phyloP scores from a whole-genome alignment of 30 jellyfish, hydroid and myxozoan species.

The Hydractinia symbiolongicarpus region DNA sequence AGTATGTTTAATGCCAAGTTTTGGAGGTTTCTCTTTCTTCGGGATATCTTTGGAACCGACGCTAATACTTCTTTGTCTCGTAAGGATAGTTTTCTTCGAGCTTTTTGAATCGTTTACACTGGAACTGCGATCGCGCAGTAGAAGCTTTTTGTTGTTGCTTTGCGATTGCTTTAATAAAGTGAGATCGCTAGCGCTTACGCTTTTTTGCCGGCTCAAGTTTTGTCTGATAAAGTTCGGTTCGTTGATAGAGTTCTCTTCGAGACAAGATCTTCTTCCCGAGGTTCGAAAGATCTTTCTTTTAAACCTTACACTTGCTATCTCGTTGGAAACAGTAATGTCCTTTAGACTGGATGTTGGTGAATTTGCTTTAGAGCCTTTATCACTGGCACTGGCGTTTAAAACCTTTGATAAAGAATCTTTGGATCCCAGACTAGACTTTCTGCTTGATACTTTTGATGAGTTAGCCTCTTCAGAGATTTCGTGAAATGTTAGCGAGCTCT shows the following conservation, averaged over 20 bases:
- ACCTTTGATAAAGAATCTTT: background rate
- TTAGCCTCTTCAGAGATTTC: background rate
- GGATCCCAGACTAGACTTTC: background rate
- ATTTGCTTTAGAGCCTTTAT: constrained; percentile 10
- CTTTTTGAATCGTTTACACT: background rate
- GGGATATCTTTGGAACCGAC: background rate
- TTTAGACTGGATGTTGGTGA: background rate
- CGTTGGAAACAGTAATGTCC: background rate
- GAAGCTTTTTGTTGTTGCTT: background rate
- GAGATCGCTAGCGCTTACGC: constrained; percentile 31
- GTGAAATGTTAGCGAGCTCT: background rate
- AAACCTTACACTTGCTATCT: background rate
- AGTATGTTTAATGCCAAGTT: constrained; percentile 31
- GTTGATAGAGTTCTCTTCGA: background rate
- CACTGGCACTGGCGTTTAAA: background rate
- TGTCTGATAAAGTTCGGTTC: background rate
- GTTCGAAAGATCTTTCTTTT: background rate
- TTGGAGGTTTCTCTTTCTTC: constrained; percentile 4
- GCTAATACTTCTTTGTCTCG: background rate
- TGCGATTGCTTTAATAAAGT: background rate
- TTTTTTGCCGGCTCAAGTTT: background rate
- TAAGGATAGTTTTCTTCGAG: background rate
- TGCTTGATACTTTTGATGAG: background rate
- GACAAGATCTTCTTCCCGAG: background rate
- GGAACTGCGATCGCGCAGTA: constrained; percentile 17